Evolutionary conservation across 2,888 invertebrate species (phyloP).

Genomic region (Ichneumoninae sp.): DNA sequence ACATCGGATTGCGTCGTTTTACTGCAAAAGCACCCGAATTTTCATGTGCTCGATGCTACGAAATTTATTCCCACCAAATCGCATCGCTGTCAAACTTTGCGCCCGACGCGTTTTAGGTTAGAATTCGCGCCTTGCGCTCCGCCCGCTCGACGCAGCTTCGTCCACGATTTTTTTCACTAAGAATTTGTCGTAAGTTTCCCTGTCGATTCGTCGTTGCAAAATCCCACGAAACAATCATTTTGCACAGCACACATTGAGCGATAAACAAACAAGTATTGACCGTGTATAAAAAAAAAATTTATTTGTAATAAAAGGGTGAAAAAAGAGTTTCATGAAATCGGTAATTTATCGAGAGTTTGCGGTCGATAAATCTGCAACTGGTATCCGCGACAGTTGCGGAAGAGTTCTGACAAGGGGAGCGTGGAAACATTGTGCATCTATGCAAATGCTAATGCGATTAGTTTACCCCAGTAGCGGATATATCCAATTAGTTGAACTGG

Average conservation of each 20-base stretch:
- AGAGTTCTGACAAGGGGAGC: constrained; percentile 10
- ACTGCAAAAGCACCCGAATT: too few relatives aligned
- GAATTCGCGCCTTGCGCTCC: not conserved
- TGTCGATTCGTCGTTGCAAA: not conserved
- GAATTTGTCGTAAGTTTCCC: not conserved
- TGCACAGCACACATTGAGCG: not conserved
- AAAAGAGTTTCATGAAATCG: not conserved
- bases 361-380: not conserved
- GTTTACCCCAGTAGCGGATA: constrained; percentile 80
- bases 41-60: too few relatives aligned
- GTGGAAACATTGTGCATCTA: constrained; percentile 49
- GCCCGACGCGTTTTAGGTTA: constrained; percentile 47
- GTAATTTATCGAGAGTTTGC: not conserved
- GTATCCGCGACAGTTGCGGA: not conserved
- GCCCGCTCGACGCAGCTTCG: not conserved
- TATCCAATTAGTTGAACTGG: constrained; percentile 81
- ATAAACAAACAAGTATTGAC: not conserved
- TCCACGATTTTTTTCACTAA: not conserved
- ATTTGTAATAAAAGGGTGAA: not conserved
- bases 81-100: not conserved
- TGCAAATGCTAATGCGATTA: constrained; percentile 80
- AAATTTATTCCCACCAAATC: not conserved
- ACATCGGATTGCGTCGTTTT: too few relatives aligned
- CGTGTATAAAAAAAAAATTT: not conserved
- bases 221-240: not conserved